Evolutionary conservation across 1,140 invertebrate species (phyloP).

Genomic region (Araneus ventricosus): DNA sequence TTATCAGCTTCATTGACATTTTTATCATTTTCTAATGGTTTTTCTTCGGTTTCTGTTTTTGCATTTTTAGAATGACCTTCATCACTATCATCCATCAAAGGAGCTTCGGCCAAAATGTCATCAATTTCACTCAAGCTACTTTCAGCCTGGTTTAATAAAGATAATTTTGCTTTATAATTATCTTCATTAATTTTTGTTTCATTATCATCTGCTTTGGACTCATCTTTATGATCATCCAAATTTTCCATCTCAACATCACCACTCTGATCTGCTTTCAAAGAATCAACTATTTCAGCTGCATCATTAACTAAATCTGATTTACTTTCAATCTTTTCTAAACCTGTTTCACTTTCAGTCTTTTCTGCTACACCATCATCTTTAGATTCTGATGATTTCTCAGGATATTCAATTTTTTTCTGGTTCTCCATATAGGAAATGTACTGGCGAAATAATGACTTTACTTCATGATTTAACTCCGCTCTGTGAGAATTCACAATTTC

Average conservation of each 20-base stretch:
- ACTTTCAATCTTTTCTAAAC: neutral
- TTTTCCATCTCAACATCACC: too few relatives aligned
- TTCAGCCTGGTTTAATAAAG: neutral
- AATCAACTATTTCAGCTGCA: neutral
- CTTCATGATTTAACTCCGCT: conserved; percentile 1
- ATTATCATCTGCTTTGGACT: neutral
- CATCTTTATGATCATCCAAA: neutral
- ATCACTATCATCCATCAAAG: neutral
- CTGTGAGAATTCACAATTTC: conserved; percentile 31
- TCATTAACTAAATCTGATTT: neutral
- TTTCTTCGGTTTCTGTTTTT: neutral
- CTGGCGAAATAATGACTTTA: conserved; percentile 27
- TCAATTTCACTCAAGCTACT: neutral
- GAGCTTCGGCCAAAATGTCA: neutral
- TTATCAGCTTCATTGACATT: neutral
- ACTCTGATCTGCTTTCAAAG: too few relatives aligned
- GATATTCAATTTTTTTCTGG: neutral
- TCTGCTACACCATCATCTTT: neutral
- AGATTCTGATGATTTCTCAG: neutral
- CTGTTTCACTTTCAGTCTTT: conserved; percentile 1
- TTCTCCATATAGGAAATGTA: conserved; percentile 15
- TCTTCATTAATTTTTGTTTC: neutral
- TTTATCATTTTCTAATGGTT: neutral
- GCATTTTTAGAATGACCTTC: neutral
- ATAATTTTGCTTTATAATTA: conserved; percentile 13